Conservation (phyloP, 2,113 vertebrate species). For the Lepus europaeus region DNA sequence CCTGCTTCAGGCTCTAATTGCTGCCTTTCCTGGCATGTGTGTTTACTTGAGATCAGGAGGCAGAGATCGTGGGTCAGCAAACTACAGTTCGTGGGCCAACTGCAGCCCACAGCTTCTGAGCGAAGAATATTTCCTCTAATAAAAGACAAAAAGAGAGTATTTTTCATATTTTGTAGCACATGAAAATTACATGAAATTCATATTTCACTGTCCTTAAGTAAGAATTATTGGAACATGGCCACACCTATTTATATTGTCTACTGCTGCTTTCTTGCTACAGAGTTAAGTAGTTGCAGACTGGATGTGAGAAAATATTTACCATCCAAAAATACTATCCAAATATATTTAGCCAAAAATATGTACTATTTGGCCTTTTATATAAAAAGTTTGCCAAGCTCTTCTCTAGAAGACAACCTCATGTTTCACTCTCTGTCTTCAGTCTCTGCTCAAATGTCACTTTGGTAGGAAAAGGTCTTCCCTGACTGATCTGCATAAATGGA, state of each 20-base stretch:
- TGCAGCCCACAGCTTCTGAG: neutral
- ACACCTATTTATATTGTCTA: neutral
- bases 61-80: constrained; percentile 23
- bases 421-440: neutral
- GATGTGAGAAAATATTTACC: neutral
- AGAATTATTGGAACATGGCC: neutral
- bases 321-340: neutral
- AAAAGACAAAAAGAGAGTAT: neutral
- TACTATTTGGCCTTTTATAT: neutral
- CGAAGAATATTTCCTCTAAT: neutral
- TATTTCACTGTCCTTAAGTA: neutral
- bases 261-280: neutral
- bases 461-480: neutral
- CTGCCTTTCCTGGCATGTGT: neutral
- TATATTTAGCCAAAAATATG: neutral
- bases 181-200: neutral
- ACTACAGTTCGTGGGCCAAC: neutral
- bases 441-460: neutral
- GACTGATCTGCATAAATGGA: neutral
- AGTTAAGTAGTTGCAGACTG: neutral
- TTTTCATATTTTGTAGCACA: neutral
- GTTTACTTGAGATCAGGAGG: neutral
- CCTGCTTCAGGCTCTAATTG: neutral
- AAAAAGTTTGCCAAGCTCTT: neutral
- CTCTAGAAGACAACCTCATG: neutral